Conservation (phyloP, 2,797 vertebrate genomes). For the Danio aesculapii region DNA sequence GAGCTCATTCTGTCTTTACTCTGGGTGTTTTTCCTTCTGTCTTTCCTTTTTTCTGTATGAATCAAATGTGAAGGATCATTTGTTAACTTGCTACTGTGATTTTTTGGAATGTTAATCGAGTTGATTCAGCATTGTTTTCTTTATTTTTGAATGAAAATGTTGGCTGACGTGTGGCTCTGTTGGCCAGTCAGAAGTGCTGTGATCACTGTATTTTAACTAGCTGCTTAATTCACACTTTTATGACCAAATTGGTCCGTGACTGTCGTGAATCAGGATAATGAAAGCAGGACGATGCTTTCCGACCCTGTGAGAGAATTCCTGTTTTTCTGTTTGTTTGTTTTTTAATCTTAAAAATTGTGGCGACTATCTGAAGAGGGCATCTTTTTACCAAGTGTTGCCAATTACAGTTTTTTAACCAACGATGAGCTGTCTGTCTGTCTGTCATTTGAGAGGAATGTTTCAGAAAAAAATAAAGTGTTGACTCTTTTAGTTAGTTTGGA, state of each 20-base stretch:
- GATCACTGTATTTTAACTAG: slow-evolving; percentile 42
- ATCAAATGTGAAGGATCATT: slow-evolving; percentile 7
- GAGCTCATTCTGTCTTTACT: background rate
- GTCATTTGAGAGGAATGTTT: slow-evolving; percentile 75
- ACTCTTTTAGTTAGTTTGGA: slow-evolving; percentile 13
- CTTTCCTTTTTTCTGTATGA: background rate
- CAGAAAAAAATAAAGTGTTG: slow-evolving; percentile 65
- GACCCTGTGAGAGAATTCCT: slow-evolving; percentile 24
- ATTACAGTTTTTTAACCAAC: slow-evolving; percentile 75
- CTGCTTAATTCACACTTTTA: slow-evolving; percentile 38
- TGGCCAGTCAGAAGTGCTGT: slow-evolving; percentile 7
- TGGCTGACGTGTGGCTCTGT: background rate
- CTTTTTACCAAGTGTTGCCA: slow-evolving; percentile 68
- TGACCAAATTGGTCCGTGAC: slow-evolving; percentile 34
- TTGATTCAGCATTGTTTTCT: slow-evolving; percentile 4
- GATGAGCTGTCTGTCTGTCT: slow-evolving; percentile 71
- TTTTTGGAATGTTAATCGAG: background rate
- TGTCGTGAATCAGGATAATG: slow-evolving; percentile 37
- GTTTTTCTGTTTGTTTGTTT: background rate
- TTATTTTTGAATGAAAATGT: slow-evolving; percentile 6
- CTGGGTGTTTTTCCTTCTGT: background rate
- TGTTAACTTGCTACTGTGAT: slow-evolving; percentile 40
- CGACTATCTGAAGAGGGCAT: slow-evolving; percentile 30
- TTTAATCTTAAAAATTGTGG: slow-evolving; percentile 11
- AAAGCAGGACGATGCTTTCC: slow-evolving; percentile 38